These are phyloP conservation scores for Lasiurus borealis DNA, from an alignment of 2,113 vertebrate species.

Conservation along the genomic window DNA sequence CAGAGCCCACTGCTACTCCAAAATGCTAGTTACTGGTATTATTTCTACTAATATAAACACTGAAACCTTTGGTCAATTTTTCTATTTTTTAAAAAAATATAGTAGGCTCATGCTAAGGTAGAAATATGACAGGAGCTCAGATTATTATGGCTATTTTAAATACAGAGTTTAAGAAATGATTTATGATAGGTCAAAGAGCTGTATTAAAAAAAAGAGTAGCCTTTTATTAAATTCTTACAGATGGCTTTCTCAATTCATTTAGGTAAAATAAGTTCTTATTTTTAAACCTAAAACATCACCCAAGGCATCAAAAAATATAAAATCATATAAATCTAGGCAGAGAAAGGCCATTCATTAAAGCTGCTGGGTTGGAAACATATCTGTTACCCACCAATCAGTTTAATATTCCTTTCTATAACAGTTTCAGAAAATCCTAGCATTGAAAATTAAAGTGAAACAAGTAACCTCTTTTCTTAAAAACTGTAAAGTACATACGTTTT, in stretches of 20 bases:
- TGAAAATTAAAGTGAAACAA: not conserved
- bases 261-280: slow-evolving; percentile 38
- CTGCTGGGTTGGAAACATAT: not conserved
- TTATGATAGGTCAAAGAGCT: not conserved
- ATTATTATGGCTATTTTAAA: slow-evolving; percentile 32
- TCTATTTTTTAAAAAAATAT: not conserved
- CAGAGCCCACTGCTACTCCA: not conserved
- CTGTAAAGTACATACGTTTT: not conserved
- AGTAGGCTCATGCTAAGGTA: not conserved
- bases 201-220: not conserved
- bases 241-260: not conserved
- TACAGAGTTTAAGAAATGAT: not conserved
- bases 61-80: not conserved
- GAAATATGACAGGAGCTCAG: not conserved
- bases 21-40: not conserved
- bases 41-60: not conserved
- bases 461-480: not conserved
- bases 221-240: not conserved
- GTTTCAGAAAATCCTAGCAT: not conserved
- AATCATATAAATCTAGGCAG: not conserved
- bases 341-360: not conserved
- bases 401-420: slow-evolving; percentile 26
- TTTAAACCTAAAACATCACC: slow-evolving; percentile 37
- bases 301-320: not conserved
- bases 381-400: not conserved